Percentiles rank a stretch among this genome's conserved stretches.
phyloP scores from a whole-genome alignment of 2,888 invertebrate genomes.

The Apomyelois bistriatella region DNA sequence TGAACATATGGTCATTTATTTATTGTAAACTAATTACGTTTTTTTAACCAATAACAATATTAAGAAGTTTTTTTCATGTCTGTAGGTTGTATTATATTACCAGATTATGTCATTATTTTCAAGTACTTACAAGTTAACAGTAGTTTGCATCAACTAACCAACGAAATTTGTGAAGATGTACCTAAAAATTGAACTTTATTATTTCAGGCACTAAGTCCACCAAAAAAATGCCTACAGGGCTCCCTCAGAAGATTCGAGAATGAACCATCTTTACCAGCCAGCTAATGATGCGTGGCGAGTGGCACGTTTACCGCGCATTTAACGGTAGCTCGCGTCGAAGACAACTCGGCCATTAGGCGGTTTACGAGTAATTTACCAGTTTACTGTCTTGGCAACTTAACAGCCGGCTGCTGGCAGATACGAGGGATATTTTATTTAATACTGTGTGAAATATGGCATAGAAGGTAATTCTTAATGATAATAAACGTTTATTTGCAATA shows the following conservation, averaged over 20 bases:
- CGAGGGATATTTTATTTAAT: neutral
- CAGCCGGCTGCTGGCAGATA: conserved; percentile 8
- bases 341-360: conserved; percentile 5
- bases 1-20: too few species aligned
- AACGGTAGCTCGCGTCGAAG: neutral
- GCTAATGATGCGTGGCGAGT: conserved; percentile 3
- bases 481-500: neutral
- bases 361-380: conserved; percentile 11
- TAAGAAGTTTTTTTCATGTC: too few species aligned
- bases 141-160: too few species aligned
- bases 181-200: too few species aligned
- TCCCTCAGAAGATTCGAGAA: neutral
- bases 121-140: too few species aligned
- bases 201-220: too few species aligned
- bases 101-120: too few species aligned
- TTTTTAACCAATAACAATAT: too few species aligned
- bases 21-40: too few species aligned
- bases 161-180: too few species aligned
- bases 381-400: conserved; percentile 1
- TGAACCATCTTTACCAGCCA: neutral
- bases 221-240: too few species aligned
- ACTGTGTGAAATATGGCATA: neutral
- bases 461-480: neutral
- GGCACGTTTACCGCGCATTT: conserved; percentile 1
- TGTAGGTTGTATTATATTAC: too few species aligned